Conservation (phyloP, 2,113 vertebrate genomes). For the Hippopotamus amphibius region DNA sequence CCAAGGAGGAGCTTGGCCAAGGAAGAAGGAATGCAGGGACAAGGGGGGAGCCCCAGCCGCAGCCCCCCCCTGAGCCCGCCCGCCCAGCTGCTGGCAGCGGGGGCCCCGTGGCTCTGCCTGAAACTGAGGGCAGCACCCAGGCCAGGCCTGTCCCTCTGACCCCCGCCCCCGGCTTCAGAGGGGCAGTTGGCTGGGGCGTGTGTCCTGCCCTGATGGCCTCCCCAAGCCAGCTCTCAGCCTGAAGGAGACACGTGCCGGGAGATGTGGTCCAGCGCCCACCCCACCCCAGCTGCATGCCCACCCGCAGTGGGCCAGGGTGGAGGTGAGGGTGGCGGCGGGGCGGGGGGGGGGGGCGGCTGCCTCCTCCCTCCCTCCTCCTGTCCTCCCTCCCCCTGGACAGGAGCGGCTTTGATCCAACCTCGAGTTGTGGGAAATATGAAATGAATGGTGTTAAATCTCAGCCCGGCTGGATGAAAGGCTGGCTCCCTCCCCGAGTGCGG, state of each 20-base stretch:
- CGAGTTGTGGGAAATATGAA: constrained; percentile 80
- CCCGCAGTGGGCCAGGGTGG: constrained; percentile 33
- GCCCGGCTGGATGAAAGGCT: constrained; percentile 75
- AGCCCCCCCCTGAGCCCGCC: constrained; percentile 60
- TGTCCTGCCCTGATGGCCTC: not conserved
- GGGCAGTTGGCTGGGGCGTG: not conserved
- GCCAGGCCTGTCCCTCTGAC: not conserved
- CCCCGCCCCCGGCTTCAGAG: not conserved
- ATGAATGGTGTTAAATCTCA: constrained; percentile 76
- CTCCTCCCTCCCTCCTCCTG: not conserved
- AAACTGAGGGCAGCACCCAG: constrained; percentile 22
- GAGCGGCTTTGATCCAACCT: constrained; percentile 82
- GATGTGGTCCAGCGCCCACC: not conserved
- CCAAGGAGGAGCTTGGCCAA: not conserved
- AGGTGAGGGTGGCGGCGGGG: constrained; percentile 60
- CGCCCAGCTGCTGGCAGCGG: constrained; percentile 66
- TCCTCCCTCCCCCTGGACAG: not conserved
- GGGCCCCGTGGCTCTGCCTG: constrained; percentile 49
- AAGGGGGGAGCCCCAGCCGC: constrained; percentile 63
- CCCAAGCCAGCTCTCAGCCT: not conserved
- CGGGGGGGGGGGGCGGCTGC: accelerated
- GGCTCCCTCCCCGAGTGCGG: constrained; percentile 72
- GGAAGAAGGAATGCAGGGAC: not conserved
- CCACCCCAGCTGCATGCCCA: constrained; percentile 10
- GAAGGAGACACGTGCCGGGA: constrained; percentile 71